A percentile compares a stretch with the other conserved stretches of the same genome.
These are phyloP conservation scores for Cephus nigrinus DNA, from an alignment of 2,888 invertebrate genomes.

Conservation along the genomic window DNA sequence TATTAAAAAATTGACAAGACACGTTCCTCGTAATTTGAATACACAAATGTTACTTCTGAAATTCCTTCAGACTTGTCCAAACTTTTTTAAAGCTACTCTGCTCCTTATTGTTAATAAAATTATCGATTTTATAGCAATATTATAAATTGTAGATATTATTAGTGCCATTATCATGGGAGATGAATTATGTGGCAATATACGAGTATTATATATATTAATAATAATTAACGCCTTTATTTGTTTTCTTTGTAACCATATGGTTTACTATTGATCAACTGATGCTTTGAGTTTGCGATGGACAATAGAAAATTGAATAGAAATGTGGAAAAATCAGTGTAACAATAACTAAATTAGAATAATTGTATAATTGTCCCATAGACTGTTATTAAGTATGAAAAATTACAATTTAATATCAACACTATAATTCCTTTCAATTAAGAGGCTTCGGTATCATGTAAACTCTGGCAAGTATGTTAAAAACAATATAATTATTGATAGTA, in stretches of 20 bases:
- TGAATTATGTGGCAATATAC: background rate
- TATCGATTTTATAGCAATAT: background rate
- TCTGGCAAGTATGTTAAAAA: slow-evolving; percentile 23
- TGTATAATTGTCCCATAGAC: background rate
- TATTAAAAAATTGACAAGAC: background rate
- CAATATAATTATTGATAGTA: slow-evolving; percentile 19
- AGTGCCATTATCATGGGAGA: background rate
- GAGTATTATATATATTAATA: background rate
- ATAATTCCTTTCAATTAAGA: slow-evolving; percentile 7
- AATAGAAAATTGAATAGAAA: background rate
- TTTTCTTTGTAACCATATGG: background rate
- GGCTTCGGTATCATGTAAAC: slow-evolving; percentile 18
- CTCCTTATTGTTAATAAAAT: background rate
- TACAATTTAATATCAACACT: slow-evolving; percentile 3
- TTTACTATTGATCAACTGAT: background rate
- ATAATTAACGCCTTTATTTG: slow-evolving; percentile 29
- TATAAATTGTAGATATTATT: background rate
- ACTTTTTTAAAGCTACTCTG: background rate
- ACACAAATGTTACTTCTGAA: background rate
- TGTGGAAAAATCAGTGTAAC: background rate
- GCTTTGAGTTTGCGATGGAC: background rate
- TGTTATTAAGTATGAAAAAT: background rate
- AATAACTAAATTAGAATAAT: background rate
- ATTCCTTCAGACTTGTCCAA: background rate
- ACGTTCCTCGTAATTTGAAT: background rate